Percentiles rank a stretch among this genome's conserved stretches.
phyloP scores from a whole-genome alignment of 1,140 invertebrate genomes.

The Fopius arisanus region DNA sequence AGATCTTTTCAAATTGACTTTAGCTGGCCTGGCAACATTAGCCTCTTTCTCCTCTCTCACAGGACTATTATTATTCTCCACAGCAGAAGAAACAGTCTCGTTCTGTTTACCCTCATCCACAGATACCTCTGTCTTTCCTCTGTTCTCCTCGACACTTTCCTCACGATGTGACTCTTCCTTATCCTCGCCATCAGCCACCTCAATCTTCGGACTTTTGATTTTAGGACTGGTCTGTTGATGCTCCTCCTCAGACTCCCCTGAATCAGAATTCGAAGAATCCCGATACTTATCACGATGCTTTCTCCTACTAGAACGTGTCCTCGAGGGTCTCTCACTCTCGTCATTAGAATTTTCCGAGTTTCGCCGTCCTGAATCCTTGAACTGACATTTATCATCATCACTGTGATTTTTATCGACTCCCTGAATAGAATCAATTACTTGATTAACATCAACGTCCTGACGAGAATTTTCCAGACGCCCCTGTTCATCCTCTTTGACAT shows the following conservation, averaged over 20 bases:
- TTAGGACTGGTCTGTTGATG: too few relatives aligned
- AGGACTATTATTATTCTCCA: conserved; percentile 37
- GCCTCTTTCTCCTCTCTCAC: conserved; percentile 26
- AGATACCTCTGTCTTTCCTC: neutral
- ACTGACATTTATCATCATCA: conserved; percentile 31
- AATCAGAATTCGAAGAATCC: conserved; percentile 57
- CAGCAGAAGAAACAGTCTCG: conserved; percentile 27
- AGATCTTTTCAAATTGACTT: conserved; percentile 60
- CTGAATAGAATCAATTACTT: conserved; percentile 42
- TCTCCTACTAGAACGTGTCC: conserved; percentile 39
- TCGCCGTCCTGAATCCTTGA: conserved; percentile 12
- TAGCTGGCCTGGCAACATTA: conserved; percentile 48
- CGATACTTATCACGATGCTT: conserved; percentile 56
- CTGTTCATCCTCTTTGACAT: conserved; percentile 20
- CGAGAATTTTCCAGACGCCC: neutral
- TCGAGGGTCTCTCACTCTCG: conserved; percentile 36
- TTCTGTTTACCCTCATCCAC: conserved; percentile 14
- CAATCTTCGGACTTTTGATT: too few relatives aligned
- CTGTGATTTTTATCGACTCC: conserved; percentile 37
- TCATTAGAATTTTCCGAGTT: conserved; percentile 43
- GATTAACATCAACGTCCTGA: conserved; percentile 29
- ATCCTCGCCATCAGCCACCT: conserved; percentile 29
- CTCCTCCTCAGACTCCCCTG: conserved; percentile 55
- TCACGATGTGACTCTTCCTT: conserved; percentile 4
- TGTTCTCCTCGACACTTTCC: conserved; percentile 1